Conservation (phyloP, 2,888 invertebrate genomes). For the Xestia rhomboidea region DNA sequence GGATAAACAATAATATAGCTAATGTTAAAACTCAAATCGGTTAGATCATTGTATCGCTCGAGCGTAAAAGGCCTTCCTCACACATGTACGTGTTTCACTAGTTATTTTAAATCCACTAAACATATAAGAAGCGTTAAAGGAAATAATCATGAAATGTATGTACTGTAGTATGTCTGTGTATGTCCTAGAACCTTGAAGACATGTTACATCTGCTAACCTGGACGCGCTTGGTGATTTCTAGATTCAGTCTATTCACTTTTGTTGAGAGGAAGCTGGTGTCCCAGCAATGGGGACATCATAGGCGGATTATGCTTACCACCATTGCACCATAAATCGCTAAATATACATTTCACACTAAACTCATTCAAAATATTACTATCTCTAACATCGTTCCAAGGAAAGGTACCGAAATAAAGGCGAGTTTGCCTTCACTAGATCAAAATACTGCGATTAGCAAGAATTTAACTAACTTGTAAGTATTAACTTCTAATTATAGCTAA, state of each 20-base stretch:
- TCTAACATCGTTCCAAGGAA: neutral
- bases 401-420: neutral
- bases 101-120: neutral
- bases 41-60: neutral
- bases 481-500: too few relatives aligned
- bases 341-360: too few relatives aligned
- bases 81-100: neutral
- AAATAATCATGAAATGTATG: too few relatives aligned
- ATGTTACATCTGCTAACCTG: too few relatives aligned
- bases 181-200: neutral
- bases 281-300: too few relatives aligned
- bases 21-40: neutral
- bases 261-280: too few relatives aligned
- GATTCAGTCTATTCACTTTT: too few relatives aligned
- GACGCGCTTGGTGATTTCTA: too few relatives aligned
- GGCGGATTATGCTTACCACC: too few relatives aligned
- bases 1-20: neutral
- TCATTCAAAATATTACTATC: neutral
- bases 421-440: neutral
- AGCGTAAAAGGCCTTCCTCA: neutral
- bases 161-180: too few relatives aligned
- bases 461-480: too few relatives aligned
- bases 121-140: neutral
- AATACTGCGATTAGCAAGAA: neutral
- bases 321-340: neutral